phyloP scores from a whole-genome alignment of 2,888 invertebrate genomes.

The Thereva unica region DNA sequence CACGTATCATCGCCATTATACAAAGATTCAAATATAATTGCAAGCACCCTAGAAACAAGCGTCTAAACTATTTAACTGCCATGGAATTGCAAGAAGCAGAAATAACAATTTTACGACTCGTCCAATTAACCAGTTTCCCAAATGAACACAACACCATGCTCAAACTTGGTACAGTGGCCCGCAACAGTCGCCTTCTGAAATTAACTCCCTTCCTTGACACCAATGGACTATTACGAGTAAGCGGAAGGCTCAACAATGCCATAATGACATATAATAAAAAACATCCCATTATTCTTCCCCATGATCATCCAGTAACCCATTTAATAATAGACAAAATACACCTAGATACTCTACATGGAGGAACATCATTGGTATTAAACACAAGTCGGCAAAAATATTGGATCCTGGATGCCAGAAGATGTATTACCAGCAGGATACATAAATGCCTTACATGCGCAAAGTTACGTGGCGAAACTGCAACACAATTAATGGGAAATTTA shows the following conservation, averaged over 20 bases:
- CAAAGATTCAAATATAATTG: neutral
- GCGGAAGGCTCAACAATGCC: neutral
- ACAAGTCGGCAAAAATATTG: neutral
- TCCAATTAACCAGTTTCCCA: neutral
- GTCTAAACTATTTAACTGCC: neutral
- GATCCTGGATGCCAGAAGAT: neutral
- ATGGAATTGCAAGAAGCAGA: neutral
- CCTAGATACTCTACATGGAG: neutral
- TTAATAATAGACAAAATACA: neutral
- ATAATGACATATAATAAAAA: neutral
- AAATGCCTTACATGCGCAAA: neutral
- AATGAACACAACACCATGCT: neutral
- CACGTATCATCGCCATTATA: neutral
- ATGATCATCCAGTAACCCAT: neutral
- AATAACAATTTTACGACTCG: neutral
- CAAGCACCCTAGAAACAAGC: neutral
- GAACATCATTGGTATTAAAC: neutral
- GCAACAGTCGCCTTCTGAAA: neutral
- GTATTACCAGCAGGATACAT: neutral
- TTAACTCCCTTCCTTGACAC: neutral
- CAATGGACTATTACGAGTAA: neutral
- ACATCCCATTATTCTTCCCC: neutral
- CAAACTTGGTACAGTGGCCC: neutral
- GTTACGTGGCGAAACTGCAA: neutral
- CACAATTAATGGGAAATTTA: constrained; percentile 8